Evolutionary conservation across 2,113 vertebrate species (phyloP), one percentile per base, ranked within the genome.

Genomic region (Alexandromys fortis): DNA sequence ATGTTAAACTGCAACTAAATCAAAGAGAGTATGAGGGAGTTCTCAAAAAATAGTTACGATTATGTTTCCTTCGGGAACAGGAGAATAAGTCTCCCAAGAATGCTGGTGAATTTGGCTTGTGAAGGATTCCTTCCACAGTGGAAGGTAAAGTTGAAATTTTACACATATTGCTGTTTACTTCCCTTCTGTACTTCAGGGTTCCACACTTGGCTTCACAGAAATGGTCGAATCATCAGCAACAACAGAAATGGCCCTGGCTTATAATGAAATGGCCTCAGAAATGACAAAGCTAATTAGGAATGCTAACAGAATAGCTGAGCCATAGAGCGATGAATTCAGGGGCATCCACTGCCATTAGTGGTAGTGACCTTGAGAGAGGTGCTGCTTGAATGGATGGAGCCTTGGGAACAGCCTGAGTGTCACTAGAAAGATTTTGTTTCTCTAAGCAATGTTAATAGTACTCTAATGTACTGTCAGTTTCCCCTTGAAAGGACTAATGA

Each of bases 21-120:
- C 78, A 96, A 94, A 97, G 90, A 81, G 28, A 35, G 28, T 52
- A 38, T 22, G 45, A 12, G 16, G 45, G 10, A 67, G 4, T 94
- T 76, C 47, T 91, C 79, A 90, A 95, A 91, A 58, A 93, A 86
- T 88, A 75, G 33, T 78, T 93, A 28, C 49, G 81, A 70, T 94
- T 78, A n/a, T 89, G 33, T 87, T n/a, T 90, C 33, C n/a, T 94
- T 91, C 17, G 38, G 73, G 87, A 89, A 67, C 73, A 72, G 42
- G 10, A 17, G 75, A 94, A 73, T 91, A 82, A 73, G 78, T 12
- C 52, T 83, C 38, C 61, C n/a, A 61, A 68, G 68, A 87, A 92
- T 70, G 14, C 28, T 81, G 58, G 82, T n/a, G 38, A 86, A 30
- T 91, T 85, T 58, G 26, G 24, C 78, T 76, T 89, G 21, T 61